Base-by-base conservation (phyloP, 2,797 vertebrate species). In the Acrossocheilus wenchowensis region DNA sequence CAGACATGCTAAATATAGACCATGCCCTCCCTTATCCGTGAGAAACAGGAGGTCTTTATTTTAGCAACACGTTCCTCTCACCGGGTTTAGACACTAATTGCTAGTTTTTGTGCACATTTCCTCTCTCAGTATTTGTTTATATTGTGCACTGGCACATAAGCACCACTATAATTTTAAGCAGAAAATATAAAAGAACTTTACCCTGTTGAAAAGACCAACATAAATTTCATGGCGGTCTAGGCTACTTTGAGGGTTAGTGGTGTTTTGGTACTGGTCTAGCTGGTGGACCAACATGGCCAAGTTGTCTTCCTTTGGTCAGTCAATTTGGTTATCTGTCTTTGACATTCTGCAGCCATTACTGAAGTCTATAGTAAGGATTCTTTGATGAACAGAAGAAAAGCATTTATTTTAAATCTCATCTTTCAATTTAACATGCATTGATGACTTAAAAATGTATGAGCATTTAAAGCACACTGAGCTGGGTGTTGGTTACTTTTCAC, bases 401-500 rank as follows among this genome's bases (percentile, higher is more conserved):
- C 50, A n/a, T 57, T 30, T 6, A 30, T 52, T 78, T 78, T 1
- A 60, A 60, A 54, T 52, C 5, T 10, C 50, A 21, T 75, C 21
- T 78, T 78, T n/a, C 21, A 39, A 15, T 78, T 39, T 0, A 60
- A n/a, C 9, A 5, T 23, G 7, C 21, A 5, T 43, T 26, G 39
- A 41, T 62, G 2, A 41, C 36, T 60, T 78, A 7, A 78, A 78
- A 62, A 62, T 17, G 14, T 62, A 17, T 78, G 30, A 52, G 64
- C 34, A 78, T 43, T 41, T 23, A 48, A 73, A 62, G 64, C 41
- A 75, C 15, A 57, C 54, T 72, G 78, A 87, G 45, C 72, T 54
- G 71, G 74, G 48, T 85, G 71, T 78, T 88, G 71, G 78, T 77
- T 66, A 36, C n/a, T n/a, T 84, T 90, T 87, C 78, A 78, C 87